Evolutionary conservation across 2,797 vertebrate genomes (phyloP), one percentile per base, ranked within the genome.

Genomic region (Centroberyx gerrardi): DNA sequence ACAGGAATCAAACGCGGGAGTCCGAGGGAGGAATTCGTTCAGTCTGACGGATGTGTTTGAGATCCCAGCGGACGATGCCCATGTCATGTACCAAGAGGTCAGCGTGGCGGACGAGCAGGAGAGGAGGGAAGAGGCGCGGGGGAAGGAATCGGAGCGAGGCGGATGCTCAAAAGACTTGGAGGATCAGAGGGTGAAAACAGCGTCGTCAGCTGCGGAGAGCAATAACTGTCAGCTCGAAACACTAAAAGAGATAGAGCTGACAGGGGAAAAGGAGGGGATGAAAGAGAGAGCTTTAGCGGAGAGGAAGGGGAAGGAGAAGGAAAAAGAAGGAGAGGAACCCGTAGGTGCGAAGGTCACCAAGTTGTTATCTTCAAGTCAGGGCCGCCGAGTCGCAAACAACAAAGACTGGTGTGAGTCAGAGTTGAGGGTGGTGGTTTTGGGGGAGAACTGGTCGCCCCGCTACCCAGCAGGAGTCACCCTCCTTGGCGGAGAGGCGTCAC

Each of bases 381-480:
- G 46, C 40, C 56, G 0, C 6, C 29, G 6, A 52, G 2, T 27
- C 17, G 54, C 61, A 28, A 71, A 78, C 68, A 56, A 38, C 81
- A 77, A 59, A 66, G 55, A 51, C 42, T 15, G 15, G 17, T 28
- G 48, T 0, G 51, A 40, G n/a, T 59, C 78, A 1, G 81, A 89
- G 33, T 51, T 93, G 36, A 93, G 81, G 48, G 72, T 95, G 52
- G 38, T 94, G 78, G 72, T 95, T 31, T 66, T 95, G 6, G 90
- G 92, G n/a, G 94, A 95, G 85, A 72, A 87, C 3, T 92, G 93
- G 93, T 94, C 94, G 1, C 62, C 87, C 0, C 62, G 62, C 18
- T 81, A 74, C 31, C 86, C 87, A 7, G 62, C 75, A 0, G 91
- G 72, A 56, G 13, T 83, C 44, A 76, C 86, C 46, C 64, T 94